Percentiles rank a stretch among this genome's conserved stretches.
These are phyloP conservation scores for Hipposideros armiger DNA, from an alignment of 2,113 vertebrate species.

Conservation along the genomic window DNA sequence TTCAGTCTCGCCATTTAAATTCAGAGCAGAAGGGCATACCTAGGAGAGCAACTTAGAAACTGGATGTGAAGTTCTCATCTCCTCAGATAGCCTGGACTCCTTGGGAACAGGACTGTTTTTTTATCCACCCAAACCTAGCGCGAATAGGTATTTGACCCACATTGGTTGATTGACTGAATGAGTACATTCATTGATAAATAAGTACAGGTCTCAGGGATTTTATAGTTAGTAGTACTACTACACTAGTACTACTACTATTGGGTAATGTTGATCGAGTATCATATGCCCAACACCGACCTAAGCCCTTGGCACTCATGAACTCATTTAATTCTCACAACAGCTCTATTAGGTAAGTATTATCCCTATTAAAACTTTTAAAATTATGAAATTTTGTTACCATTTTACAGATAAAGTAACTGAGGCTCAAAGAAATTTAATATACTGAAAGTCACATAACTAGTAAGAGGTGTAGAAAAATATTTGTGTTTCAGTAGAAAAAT, in stretches of 20 bases:
- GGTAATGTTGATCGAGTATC: neutral
- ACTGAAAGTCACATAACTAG: neutral
- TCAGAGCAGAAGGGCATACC: neutral
- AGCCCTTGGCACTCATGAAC: neutral
- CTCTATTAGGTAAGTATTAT: neutral
- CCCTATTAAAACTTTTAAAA: neutral
- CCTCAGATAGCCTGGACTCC: neutral
- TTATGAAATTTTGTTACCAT: neutral
- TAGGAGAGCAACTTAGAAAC: conserved; percentile 19
- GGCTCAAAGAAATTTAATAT: neutral
- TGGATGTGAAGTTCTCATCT: neutral
- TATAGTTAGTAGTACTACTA: neutral
- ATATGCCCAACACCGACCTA: neutral
- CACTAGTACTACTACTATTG: neutral
- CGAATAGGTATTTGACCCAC: neutral
- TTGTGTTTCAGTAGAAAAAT: neutral
- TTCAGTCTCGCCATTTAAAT: neutral
- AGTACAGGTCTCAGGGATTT: neutral
- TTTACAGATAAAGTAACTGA: conserved; percentile 23
- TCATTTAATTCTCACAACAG: neutral
- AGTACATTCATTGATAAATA: neutral
- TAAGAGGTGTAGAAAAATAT: neutral
- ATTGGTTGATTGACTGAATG: neutral
- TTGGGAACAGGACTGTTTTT: neutral
- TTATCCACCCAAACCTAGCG: neutral